Evolutionary conservation across 2,797 vertebrate species (phyloP), one percentile per base, ranked within the genome.

Genomic region (Tenualosa thibaudeaui): DNA sequence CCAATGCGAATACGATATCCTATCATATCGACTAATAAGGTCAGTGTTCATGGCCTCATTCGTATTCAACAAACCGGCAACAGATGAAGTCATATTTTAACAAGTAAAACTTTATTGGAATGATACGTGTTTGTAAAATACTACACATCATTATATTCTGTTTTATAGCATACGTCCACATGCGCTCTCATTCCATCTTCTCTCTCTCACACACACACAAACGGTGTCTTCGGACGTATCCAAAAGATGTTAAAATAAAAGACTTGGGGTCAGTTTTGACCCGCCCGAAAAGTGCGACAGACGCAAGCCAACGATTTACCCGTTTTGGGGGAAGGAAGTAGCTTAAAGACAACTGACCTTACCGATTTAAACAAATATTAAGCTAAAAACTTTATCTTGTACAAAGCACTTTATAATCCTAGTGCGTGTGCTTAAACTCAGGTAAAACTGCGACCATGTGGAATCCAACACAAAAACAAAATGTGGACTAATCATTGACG

Each of bases 21-120:
- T 56, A 24, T 60, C 56, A 60, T 19, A 56, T 56, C 17, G 54
- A 19, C 54, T 22, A 15, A 56, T 56, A 19, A 56, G 54, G 0
- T 2, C 17, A 19, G 54, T 56, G 54, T 56, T 56, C 15, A 56
- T 68, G 10, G 26, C 31, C n/a, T 15, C 26, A 37, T 4, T 15
- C 9, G 10, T 4, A 24, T 65, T 26, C n/a, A 65, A 65, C 3
- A 75, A 15, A 82, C 53, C 88, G 85, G 56, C 1, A 90, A 86
- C 90, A 90, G 88, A 87, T 51, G 88, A 89, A 65, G 81, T 62
- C 62, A 91, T 89, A 93, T 93, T 94, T 94, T 92, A 93, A 94
- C 92, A 93, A 94, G 92, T 94, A 94, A 95, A 94, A 95, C 93
- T 95, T 94, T 95, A 95, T 95, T 95, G 93, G 93, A 95, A 95